These are phyloP conservation scores for Popillia japonica DNA, from an alignment of 1,140 invertebrate genomes.

Conservation along the genomic window DNA sequence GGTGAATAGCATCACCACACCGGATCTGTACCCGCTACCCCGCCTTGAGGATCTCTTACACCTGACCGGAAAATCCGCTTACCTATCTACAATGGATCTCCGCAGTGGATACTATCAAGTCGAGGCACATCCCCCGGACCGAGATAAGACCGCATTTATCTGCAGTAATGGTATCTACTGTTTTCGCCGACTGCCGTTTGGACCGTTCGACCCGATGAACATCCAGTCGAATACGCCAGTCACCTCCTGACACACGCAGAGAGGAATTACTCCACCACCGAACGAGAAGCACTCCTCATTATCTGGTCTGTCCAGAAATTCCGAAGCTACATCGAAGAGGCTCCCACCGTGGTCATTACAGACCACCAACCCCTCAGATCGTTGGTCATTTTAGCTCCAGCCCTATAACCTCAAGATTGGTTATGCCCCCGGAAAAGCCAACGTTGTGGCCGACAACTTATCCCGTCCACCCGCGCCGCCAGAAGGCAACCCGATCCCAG, in stretches of 20 bases:
- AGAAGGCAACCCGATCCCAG: too few species aligned
- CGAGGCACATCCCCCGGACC: conserved; percentile 44
- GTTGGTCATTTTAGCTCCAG: too few species aligned
- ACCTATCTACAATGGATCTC: conserved; percentile 59
- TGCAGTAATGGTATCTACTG: conserved; percentile 55
- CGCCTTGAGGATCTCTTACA: conserved; percentile 61
- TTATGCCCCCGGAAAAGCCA: too few species aligned
- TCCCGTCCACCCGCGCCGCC: too few species aligned
- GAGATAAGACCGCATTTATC: conserved; percentile 62
- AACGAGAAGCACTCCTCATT: conserved; percentile 60
- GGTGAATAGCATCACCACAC: conserved; percentile 53
- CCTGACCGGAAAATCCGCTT: conserved; percentile 60
- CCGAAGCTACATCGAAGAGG: conserved; percentile 49
- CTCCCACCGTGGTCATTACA: background rate
- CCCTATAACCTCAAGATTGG: too few species aligned
- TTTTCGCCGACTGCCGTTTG: conserved; percentile 59
- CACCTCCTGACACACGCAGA: conserved; percentile 55
- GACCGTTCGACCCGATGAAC: conserved; percentile 57
- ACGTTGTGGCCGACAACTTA: too few species aligned
- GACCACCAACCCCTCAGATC: too few species aligned
- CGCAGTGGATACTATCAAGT: conserved; percentile 42
- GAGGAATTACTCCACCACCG: conserved; percentile 56
- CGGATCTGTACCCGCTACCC: conserved; percentile 62
- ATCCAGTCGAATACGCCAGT: conserved; percentile 57
- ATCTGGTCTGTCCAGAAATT: conserved; percentile 58